phyloP scores from a whole-genome alignment of 2,797 vertebrate genomes.

The Tamandua tetradactyla region DNA sequence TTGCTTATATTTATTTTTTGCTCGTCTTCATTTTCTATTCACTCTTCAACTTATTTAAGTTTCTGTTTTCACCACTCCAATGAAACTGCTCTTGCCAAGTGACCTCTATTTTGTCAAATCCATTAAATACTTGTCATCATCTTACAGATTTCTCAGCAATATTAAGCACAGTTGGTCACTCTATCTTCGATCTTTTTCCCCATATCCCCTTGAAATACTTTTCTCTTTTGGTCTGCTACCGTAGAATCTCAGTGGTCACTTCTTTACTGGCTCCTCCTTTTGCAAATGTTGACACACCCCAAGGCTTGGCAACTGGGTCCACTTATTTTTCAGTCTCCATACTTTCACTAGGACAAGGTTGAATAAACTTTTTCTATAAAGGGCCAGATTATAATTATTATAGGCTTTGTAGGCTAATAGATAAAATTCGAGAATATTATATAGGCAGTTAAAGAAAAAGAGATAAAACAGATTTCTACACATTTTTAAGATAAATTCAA shows the following conservation, averaged over 20 bases:
- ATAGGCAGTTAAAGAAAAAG: not conserved
- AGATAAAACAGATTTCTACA: not conserved
- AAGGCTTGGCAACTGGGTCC: not conserved
- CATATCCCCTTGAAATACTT: not conserved
- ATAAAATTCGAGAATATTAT: not conserved
- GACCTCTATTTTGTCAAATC: not conserved
- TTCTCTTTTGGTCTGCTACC: not conserved
- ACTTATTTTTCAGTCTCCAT: not conserved
- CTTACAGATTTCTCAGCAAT: not conserved
- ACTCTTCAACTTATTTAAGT: not conserved
- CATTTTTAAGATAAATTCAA: not conserved
- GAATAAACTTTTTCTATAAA: not conserved
- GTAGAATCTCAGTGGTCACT: not conserved
- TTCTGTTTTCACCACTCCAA: not conserved
- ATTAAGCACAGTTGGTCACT: not conserved
- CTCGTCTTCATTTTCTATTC: not conserved
- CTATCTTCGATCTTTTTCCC: not conserved
- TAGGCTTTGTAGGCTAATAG: too few species aligned
- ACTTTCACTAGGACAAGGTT: not conserved
- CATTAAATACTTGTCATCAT: not conserved
- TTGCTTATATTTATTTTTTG: conserved; percentile 27
- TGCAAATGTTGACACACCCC: not conserved
- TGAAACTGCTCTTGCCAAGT: not conserved
- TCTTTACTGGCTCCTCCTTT: not conserved
- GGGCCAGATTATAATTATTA: not conserved